Conservation (phyloP, 2,113 vertebrate genomes). For the Lonchura striata region DNA sequence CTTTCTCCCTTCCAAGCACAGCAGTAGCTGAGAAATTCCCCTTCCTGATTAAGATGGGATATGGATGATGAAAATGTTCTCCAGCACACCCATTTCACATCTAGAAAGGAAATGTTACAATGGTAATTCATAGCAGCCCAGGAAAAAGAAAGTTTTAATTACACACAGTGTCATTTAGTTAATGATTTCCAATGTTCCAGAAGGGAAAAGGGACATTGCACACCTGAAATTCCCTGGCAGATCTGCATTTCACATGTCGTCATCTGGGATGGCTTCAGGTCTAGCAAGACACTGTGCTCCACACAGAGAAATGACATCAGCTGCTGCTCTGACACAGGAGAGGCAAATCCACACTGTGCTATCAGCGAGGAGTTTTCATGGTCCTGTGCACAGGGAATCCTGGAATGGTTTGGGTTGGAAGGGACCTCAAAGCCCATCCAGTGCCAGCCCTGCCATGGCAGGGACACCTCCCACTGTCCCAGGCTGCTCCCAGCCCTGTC, state of each 20-base stretch:
- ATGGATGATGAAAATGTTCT: fast-evolving
- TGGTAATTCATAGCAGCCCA: neutral
- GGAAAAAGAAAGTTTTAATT: neutral
- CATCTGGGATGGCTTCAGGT: neutral
- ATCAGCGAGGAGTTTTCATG: fast-evolving
- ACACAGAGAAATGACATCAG: neutral
- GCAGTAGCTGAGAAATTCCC: neutral
- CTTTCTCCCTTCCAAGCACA: neutral
- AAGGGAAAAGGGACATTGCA: neutral
- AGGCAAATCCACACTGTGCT: fast-evolving
- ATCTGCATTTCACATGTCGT: fast-evolving
- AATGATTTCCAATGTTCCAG: fast-evolving
- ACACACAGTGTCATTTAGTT: neutral
- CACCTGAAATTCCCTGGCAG: neutral
- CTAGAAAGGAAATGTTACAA: neutral
- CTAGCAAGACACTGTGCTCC: neutral
- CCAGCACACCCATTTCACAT: neutral
- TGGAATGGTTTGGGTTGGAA: neutral
- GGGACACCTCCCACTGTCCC: neutral
- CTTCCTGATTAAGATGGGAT: neutral
- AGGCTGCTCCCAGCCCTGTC: neutral
- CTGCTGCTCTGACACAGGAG: neutral
- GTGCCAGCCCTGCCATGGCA: neutral
- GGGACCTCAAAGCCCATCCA: neutral
- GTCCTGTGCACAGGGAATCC: neutral